Evolutionary conservation across 2,797 vertebrate species (phyloP), one percentile per base, ranked within the genome.

Genomic region (Microtus obscurus): DNA sequence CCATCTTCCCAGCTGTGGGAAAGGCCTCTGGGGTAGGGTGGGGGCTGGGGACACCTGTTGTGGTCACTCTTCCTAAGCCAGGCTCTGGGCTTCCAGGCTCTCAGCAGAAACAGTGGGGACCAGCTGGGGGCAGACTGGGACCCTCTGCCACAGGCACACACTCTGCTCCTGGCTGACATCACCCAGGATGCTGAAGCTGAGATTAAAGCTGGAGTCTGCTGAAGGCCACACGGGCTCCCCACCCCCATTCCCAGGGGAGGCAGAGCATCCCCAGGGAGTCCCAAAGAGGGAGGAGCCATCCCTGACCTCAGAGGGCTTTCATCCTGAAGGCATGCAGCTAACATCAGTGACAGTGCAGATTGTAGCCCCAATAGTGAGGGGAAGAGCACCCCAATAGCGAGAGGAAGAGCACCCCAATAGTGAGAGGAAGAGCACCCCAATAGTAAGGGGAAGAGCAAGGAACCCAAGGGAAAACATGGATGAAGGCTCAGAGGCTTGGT

Each of bases 1-100:
- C 96, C 88, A 51, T 97, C 97, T 97, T 97, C 82, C 95, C 97
- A 97, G 97, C 96, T 98, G 95, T 97, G 97, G 97, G 97, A 97
- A 97, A 74, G 90, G 90, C 78, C 0, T 0, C 56, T 1, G 92
- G 67, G 51, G 37, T 19, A 31, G 76, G 16, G 63, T 19, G 31
- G 45, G 34, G 40, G 25, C 17, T 8, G 76, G 45, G 19, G 3
- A 65, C 97, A 97, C 97, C 97, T 98, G 97, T 34, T 37, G 74
- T 94, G 53, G 37, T 98, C 97, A 97, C 74, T 98, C 97, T 95
- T 37, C 8, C 56, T 76, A 76, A 89, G 87, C 80, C 83, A 34
- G 86, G 79, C 37, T n/a, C 34, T 19, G 23, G 78, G 83, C 37
- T 51, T 69, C 88, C 73, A 21, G 92, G 31, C 74, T 79, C 69